These are phyloP conservation scores for Sterna hirundo DNA, from an alignment of 2,113 vertebrate genomes.

Conservation along the genomic window DNA sequence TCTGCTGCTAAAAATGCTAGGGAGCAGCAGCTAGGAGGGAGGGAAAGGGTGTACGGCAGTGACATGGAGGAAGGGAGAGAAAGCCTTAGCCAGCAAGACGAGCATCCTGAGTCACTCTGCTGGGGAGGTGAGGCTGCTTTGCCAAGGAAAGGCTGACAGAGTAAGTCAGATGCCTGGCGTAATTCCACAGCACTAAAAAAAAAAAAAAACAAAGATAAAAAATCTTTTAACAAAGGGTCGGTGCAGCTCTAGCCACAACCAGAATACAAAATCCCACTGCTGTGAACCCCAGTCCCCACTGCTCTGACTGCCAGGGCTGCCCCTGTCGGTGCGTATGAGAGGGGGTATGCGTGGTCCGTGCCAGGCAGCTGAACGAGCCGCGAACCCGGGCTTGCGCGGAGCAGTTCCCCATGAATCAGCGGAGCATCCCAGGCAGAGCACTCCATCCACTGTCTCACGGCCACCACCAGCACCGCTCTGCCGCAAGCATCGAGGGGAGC, in stretches of 20 bases:
- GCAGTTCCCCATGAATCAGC: background rate
- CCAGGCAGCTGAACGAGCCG: background rate
- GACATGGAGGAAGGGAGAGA: background rate
- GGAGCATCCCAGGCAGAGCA: rapidly evolving
- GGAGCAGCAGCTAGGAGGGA: background rate
- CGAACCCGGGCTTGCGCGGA: background rate
- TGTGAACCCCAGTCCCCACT: background rate
- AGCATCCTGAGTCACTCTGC: constrained; percentile 42
- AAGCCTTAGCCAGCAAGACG: constrained; percentile 22
- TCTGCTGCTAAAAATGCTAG: background rate
- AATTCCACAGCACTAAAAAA: background rate
- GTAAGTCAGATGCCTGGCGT: constrained; percentile 27
- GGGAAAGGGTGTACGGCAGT: background rate
- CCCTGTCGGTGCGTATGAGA: rapidly evolving
- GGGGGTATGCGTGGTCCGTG: rapidly evolving
- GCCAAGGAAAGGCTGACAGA: constrained; percentile 43
- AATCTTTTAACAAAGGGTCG: background rate
- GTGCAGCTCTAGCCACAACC: background rate
- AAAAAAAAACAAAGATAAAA: background rate
- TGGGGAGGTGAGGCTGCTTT: constrained; percentile 2
- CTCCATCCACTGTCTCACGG: background rate
- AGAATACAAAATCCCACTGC: background rate
- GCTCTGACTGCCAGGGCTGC: background rate
- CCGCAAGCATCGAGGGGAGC: background rate
- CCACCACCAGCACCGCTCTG: background rate